Evolutionary conservation across 1,140 invertebrate species (phyloP).

Genomic region (Zaprionus ornatus): DNA sequence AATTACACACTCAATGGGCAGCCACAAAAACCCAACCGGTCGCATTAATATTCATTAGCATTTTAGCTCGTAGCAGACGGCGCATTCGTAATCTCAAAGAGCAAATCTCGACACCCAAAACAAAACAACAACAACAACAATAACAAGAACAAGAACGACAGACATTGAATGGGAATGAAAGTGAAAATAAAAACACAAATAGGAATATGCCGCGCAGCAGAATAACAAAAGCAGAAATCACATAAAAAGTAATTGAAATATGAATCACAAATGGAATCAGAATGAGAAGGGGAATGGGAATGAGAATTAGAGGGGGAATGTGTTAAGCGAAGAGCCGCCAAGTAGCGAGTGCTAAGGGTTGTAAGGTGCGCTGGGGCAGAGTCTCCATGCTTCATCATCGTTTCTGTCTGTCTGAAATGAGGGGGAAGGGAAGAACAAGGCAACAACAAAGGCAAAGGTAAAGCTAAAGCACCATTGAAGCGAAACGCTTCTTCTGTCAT

Average conservation of each 20-base stretch:
- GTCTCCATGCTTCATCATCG: conserved; percentile 43
- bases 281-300: conserved; percentile 6
- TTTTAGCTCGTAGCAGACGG: conserved; percentile 55
- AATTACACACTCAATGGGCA: conserved; percentile 82
- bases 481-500: conserved; percentile 57
- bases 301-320: conserved; percentile 32
- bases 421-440: not conserved
- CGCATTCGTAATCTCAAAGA: conserved; percentile 68
- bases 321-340: conserved; percentile 51
- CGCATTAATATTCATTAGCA: conserved; percentile 82
- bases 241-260: conserved; percentile 83
- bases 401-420: conserved; percentile 12
- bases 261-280: conserved; percentile 49
- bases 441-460: conserved; percentile 17
- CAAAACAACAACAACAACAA: conserved; percentile 17
- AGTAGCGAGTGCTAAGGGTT: not conserved
- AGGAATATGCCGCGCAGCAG: conserved; percentile 63
- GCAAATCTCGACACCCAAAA: conserved; percentile 74
- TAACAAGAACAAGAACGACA: conserved; percentile 8
- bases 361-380: not conserved
- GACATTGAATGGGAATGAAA: conserved; percentile 64
- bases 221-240: conserved; percentile 79
- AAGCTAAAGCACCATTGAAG: conserved; percentile 35
- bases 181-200: conserved; percentile 81
- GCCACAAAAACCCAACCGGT: conserved; percentile 60